Evolutionary conservation across 2,797 vertebrate genomes (phyloP).

Genomic region (Amblyopsis hoosieri): DNA sequence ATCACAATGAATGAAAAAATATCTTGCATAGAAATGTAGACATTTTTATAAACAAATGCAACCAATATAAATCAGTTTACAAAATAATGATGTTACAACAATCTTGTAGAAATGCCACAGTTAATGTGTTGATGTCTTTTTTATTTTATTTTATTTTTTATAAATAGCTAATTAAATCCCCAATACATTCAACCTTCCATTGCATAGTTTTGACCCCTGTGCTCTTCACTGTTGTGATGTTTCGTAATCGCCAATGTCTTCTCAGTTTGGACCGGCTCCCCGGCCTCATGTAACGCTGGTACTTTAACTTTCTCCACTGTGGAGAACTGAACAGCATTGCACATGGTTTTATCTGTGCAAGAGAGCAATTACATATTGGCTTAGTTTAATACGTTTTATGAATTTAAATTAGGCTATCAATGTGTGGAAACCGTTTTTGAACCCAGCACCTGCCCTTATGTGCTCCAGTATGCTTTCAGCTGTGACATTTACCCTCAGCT

Average conservation of each 20-base stretch:
- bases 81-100: too few species aligned
- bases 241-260: neutral
- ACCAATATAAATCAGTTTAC: too few species aligned
- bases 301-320: conserved; percentile 25
- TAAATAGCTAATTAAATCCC: too few species aligned
- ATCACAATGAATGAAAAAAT: neutral
- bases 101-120: neutral
- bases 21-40: neutral
- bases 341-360: conserved; percentile 30
- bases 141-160: too few species aligned
- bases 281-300: neutral
- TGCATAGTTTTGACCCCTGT: neutral
- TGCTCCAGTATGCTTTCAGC: conserved; percentile 39
- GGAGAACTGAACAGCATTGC: conserved; percentile 11
- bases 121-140: too few species aligned
- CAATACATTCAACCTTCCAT: too few species aligned
- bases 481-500: conserved; percentile 67
- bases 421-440: neutral
- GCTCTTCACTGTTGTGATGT: neutral
- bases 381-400: neutral
- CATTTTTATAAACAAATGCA: too few species aligned
- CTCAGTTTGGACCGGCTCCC: neutral
- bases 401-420: conserved; percentile 9
- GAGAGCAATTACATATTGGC: conserved; percentile 10
- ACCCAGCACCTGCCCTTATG: neutral